Base-by-base conservation (phyloP, 2,888 invertebrate genomes). In the Marronus borbonicus region DNA sequence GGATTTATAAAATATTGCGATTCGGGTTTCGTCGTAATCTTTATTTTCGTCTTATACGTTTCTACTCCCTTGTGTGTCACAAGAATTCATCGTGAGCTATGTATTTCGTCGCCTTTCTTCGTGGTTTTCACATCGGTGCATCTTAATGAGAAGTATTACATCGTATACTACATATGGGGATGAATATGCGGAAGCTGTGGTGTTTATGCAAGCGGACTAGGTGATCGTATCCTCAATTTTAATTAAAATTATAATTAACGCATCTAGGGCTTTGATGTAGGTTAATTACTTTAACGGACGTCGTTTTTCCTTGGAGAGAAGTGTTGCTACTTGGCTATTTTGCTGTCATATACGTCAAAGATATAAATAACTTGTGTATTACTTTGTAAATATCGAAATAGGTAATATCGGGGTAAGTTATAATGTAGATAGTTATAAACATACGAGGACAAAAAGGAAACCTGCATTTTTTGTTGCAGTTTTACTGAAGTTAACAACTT, bases 191-290 rank as follows among this genome's bases (percentile, higher is more conserved):
- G 5, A 17, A 58, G 20, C 8, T 8, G 55, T 2, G n/a, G 8
- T 58, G 55, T 20, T 58, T 8, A 58, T 58, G 55, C 20, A 58
- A 58, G 55, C 20, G 55, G 20, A 17, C 8, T 20, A 20, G 55
- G 20, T 58, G n/a, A 17, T 58, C 17, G n/a, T 58, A 58, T n/a
- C 10, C 17, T 58, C 20, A 7, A 8, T 58, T 20, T 20, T 58
- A 20, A 58, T 58, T 58, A 17, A 58, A 58, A 58, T 58, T 58
- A n/a, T 58, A 58, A 58, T 58, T 58, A 58, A 17, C 20, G 7
- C 17, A 20, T 20, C 20, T 20, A 58, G 20, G 20, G 10, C 55
- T 17, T 58, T 5, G 20, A 20, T 20, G 17, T 58, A 20, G 5
- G 20, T 58, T 58, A 17, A 58, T 58, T 58, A 58, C n/a, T 17